Percentiles rank a stretch among this genome's conserved stretches.
Evolutionary conservation across 2,888 invertebrate species (phyloP).

Genomic region (Hypolimnas misippus): DNA sequence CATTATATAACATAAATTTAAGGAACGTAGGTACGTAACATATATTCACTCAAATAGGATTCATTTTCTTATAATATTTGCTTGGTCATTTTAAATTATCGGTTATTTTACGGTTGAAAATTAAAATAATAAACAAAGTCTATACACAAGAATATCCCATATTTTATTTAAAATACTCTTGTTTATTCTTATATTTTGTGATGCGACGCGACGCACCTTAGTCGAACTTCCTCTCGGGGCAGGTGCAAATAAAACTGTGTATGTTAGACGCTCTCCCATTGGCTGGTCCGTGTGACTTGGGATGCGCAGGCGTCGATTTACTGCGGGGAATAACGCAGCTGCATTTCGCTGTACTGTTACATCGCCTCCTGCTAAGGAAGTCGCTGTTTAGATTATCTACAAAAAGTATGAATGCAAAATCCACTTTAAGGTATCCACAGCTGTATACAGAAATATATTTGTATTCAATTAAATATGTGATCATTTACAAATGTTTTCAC

Average conservation of each 20-base stretch:
- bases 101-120: no score
- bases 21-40: background rate
- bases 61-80: no score
- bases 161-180: background rate
- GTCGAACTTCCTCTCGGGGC: constrained; percentile 66
- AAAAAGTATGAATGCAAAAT: constrained; percentile 49
- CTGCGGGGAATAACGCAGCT: constrained; percentile 62
- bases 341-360: constrained; percentile 62
- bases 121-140: background rate
- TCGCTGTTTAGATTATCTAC: constrained; percentile 61
- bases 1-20: background rate
- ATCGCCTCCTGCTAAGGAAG: constrained; percentile 57
- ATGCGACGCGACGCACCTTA: constrained; percentile 36
- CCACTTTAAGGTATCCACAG: background rate
- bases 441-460: background rate
- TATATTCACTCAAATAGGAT: background rate
- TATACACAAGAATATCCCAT: background rate
- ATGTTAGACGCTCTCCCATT: constrained; percentile 49
- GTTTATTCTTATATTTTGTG: constrained; percentile 18
- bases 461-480: background rate
- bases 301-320: constrained; percentile 71
- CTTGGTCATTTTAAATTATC: no score
- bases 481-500: no score
- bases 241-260: constrained; percentile 66
- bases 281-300: constrained; percentile 53